A percentile compares a stretch with the other conserved stretches of the same genome.
These are phyloP conservation scores for Scaptomyza hsui DNA, from an alignment of 1,140 invertebrate species.

Conservation along the genomic window DNA sequence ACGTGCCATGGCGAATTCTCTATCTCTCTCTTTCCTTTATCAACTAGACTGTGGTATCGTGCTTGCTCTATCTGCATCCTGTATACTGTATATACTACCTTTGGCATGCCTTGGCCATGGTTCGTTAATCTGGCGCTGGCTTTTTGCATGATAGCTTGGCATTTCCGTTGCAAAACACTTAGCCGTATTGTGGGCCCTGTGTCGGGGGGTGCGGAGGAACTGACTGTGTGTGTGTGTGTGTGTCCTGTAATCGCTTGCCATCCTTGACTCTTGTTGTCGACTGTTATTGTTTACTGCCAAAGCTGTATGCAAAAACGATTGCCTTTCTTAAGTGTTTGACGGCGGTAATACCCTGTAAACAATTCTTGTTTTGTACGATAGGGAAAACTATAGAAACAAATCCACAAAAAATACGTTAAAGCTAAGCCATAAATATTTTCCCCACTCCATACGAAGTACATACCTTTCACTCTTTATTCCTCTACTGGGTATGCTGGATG, in stretches of 20 bases:
- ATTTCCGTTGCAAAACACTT: slow-evolving; percentile 82
- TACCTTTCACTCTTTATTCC: not conserved
- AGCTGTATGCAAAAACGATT: slow-evolving; percentile 47
- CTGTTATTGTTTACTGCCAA: slow-evolving; percentile 75
- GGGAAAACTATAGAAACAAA: no score
- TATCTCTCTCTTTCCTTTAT: not conserved
- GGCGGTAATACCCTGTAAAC: slow-evolving; percentile 33
- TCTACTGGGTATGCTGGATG: slow-evolving; percentile 14
- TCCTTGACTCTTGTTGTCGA: slow-evolving; percentile 64
- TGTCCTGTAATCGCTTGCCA: slow-evolving; percentile 74
- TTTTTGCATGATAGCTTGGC: slow-evolving; percentile 81
- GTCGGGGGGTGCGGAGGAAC: slow-evolving; percentile 16
- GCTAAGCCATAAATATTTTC: not conserved
- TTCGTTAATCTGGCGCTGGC: slow-evolving; percentile 81
- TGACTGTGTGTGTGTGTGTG: slow-evolving; percentile 30
- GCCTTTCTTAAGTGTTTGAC: slow-evolving; percentile 21
- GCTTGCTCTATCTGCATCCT: slow-evolving; percentile 24
- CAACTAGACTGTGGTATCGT: not conserved
- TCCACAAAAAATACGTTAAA: no score
- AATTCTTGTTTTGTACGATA: no score
- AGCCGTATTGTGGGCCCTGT: slow-evolving; percentile 50
- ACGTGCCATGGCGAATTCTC: slow-evolving; percentile 58
- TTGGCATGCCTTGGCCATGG: slow-evolving; percentile 76
- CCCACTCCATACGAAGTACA: not conserved
- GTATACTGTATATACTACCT: no score